A percentile compares a stretch with the other conserved stretches of the same genome.
phyloP scores from a whole-genome alignment of 2,888 invertebrate genomes.

The Catocala sponsa region DNA sequence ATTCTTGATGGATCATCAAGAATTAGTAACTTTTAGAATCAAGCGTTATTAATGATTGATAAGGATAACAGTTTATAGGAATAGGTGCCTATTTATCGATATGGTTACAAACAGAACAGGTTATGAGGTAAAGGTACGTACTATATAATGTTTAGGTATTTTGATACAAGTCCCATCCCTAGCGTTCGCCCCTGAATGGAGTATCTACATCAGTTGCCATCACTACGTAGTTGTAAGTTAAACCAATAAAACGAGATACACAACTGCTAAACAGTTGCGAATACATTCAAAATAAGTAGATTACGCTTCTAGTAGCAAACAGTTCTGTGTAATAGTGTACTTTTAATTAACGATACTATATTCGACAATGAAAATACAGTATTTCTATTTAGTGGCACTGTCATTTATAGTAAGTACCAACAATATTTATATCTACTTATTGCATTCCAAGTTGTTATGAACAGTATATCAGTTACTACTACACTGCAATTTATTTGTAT shows the following conservation, averaged over 20 bases:
- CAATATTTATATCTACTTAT: not conserved
- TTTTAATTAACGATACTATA: not conserved
- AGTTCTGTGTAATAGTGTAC: not conserved
- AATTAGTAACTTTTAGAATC: too few relatives aligned
- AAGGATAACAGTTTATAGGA: too few relatives aligned
- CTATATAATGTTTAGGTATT: too few relatives aligned
- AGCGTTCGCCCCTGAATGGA: conserved; percentile 12
- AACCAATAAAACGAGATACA: conserved; percentile 28
- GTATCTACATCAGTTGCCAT: conserved; percentile 19
- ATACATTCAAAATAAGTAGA: conserved; percentile 6
- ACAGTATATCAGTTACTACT: too few relatives aligned
- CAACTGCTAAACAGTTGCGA: conserved; percentile 23
- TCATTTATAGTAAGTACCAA: conserved; percentile 55
- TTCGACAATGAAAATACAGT: conserved; percentile 38
- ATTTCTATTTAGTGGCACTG: conserved; percentile 47
- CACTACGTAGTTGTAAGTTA: conserved; percentile 18
- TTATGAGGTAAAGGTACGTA: too few relatives aligned
- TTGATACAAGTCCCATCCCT: conserved; percentile 16
- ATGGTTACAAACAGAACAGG: too few relatives aligned
- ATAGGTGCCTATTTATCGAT: too few relatives aligned
- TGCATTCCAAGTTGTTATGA: too few relatives aligned
- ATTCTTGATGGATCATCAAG: too few relatives aligned
- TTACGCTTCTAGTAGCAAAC: conserved; percentile 12
- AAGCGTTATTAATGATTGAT: too few relatives aligned
- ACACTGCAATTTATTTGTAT: too few relatives aligned